Evolutionary conservation across 2,797 vertebrate genomes (phyloP), one percentile per base, ranked within the genome.

Genomic region (Sebastes trivittatus): DNA sequence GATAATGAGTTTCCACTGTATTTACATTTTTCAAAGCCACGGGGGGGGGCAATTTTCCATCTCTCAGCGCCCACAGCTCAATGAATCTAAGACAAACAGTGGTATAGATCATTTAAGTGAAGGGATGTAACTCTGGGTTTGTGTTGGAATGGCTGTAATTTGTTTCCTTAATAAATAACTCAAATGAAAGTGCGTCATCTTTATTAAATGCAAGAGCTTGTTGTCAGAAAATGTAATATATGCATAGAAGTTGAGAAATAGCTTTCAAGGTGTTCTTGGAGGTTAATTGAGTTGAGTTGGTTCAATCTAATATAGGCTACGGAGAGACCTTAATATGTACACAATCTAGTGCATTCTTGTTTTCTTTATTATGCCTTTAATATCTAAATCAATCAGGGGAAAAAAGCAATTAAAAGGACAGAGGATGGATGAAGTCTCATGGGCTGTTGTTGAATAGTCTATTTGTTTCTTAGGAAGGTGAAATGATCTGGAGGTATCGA

Each of bases 1-100:
- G 68, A 66, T 72, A 81, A 83, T 82, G 70, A 79, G 34, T 46
- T 73, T 62, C 7, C 11, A 25, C 42, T 58, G 20, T 63, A 54
- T 70, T 84, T 65, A 72, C 74, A 76, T 87, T 79, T 77, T 66
- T 82, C 64, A 67, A 14, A 49, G 13, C 46, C 8, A 13, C 11
- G 11, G 29, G 27, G 27, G 27, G 54, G 32, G 49, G 56, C 11
- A 54, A 64, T 77, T 75, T 56, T 67, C 42, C 69, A 30, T 64
- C 76, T 22, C 27, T 67, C 70, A 74, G 27, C 14, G 58, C n/a
- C 32, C 3, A 5, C 25, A 7, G 68, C 65, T 66, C 29, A n/a
- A 72, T 32, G 72, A 74, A 32, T 60, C 10, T 5, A 23, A 10
- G 16, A 54, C 65, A 59, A 77, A 63, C 30, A 1, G n/a, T 25